A percentile compares a stretch with the other conserved stretches of the same genome.
These are phyloP conservation scores for Poeciliopsis turneri DNA, from an alignment of 2,797 vertebrate species.

Conservation along the genomic window DNA sequence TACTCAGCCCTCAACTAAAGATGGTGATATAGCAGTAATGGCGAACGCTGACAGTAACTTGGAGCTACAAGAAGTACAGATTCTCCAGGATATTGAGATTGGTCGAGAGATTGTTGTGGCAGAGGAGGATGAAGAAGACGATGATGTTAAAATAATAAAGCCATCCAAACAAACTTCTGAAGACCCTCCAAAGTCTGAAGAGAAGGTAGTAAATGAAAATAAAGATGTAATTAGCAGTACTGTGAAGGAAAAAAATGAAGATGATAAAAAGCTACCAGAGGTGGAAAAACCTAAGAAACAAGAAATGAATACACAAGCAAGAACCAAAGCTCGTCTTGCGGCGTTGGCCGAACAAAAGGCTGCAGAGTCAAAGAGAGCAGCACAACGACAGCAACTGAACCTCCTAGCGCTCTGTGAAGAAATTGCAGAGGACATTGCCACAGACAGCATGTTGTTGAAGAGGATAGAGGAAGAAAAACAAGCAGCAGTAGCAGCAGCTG, in stretches of 20 bases:
- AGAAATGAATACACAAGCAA: slow-evolving; percentile 85
- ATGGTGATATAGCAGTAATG: slow-evolving; percentile 5
- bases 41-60: slow-evolving; percentile 37
- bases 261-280: slow-evolving; percentile 47
- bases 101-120: slow-evolving; percentile 76
- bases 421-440: slow-evolving; percentile 98
- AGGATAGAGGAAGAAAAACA: slow-evolving; percentile 82
- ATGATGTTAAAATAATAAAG: slow-evolving; percentile 57
- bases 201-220: slow-evolving; percentile 39
- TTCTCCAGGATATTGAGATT: slow-evolving; percentile 77
- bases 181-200: slow-evolving; percentile 23
- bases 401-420: slow-evolving; percentile 96
- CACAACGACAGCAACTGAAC: slow-evolving; percentile 89
- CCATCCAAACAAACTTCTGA: slow-evolving; percentile 37
- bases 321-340: slow-evolving; percentile 83
- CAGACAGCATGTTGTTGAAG: slow-evolving; percentile 88
- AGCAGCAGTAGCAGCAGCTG: slow-evolving; percentile 2
- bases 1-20: slow-evolving; percentile 30
- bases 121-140: slow-evolving; percentile 63
- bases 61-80: slow-evolving; percentile 66
- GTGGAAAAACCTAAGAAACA: slow-evolving; percentile 78
- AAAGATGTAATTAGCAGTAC: slow-evolving; percentile 13
- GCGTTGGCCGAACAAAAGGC: slow-evolving; percentile 82
- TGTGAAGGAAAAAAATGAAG: slow-evolving; percentile 31
- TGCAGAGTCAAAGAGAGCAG: slow-evolving; percentile 77